Evolutionary conservation across 2,113 vertebrate genomes (phyloP).

Genomic region (Tachysurus fulvidraco): DNA sequence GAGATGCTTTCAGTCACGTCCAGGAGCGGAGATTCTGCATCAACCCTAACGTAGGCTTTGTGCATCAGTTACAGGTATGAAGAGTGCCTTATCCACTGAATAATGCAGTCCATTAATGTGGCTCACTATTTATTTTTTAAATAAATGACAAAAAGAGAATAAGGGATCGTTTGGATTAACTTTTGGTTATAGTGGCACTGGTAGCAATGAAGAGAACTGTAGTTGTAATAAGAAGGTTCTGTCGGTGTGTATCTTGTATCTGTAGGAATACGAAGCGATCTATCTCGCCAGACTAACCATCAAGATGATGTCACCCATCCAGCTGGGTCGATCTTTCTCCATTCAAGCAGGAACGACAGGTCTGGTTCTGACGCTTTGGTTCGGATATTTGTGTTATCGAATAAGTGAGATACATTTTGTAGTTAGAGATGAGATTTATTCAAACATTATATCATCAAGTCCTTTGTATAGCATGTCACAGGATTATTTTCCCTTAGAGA

Average conservation of each 20-base stretch:
- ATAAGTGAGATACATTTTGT: not conserved
- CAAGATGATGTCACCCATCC: slow-evolving; percentile 97
- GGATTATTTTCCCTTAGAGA: not conserved
- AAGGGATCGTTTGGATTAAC: too few relatives aligned
- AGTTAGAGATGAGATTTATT: not conserved
- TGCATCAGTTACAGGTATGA: slow-evolving; percentile 94
- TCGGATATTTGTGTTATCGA: too few relatives aligned
- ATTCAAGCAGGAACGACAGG: slow-evolving; percentile 88
- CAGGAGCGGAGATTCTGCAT: slow-evolving; percentile 99
- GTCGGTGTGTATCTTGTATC: slow-evolving; percentile 32
- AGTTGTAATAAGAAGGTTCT: not conserved
- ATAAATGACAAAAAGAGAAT: too few relatives aligned
- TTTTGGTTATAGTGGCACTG: not conserved
- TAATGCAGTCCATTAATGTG: not conserved
- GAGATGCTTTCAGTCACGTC: slow-evolving; percentile 96
- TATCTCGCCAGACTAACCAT: slow-evolving; percentile 97
- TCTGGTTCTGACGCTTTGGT: slow-evolving; percentile 53
- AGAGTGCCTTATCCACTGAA: too few relatives aligned
- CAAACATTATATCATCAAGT: too few relatives aligned
- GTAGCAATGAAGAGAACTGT: not conserved
- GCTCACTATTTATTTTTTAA: too few relatives aligned
- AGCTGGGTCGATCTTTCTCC: slow-evolving; percentile 88
- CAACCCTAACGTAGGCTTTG: slow-evolving; percentile 98
- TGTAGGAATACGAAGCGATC: slow-evolving; percentile 98
- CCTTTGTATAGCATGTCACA: too few relatives aligned